Evolutionary conservation across 2,113 vertebrate species (phyloP).

Genomic region (Ailuropoda melanoleuca): DNA sequence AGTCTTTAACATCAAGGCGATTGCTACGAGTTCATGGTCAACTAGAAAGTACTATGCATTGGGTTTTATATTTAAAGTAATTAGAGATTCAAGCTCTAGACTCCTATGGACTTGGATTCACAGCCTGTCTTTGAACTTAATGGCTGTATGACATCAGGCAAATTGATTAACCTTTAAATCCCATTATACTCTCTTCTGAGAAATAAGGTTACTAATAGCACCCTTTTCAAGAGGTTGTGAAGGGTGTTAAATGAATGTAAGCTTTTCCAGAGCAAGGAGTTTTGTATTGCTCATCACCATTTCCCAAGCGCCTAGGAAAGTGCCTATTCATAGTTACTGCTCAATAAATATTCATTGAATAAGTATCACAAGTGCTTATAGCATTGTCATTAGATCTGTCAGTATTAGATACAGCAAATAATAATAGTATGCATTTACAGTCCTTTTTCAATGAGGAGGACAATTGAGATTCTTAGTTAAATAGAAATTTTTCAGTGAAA

Average conservation of each 20-base stretch:
- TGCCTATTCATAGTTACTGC: background rate
- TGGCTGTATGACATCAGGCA: constrained; percentile 19
- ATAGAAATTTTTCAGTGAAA: background rate
- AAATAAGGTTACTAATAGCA: constrained; percentile 1
- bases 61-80: constrained; percentile 36
- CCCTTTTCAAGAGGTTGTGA: background rate
- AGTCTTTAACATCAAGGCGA: constrained; percentile 31
- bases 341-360: background rate
- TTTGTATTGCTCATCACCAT: constrained; percentile 3
- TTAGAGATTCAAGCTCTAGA: constrained; percentile 12
- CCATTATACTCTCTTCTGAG: constrained; percentile 1
- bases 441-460: background rate
- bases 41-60: background rate
- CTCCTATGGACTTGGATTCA: background rate
- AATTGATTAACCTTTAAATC: constrained; percentile 62
- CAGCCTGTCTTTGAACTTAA: constrained; percentile 25
- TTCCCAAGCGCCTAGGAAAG: background rate
- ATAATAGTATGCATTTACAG: background rate
- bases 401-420: background rate
- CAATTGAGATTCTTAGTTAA: background rate
- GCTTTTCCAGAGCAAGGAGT: background rate
- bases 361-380: background rate
- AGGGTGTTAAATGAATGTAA: background rate
- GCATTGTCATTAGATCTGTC: background rate
- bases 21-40: background rate